Conservation (phyloP, 2,888 invertebrate species). For the Tanaodytes sp. region DNA sequence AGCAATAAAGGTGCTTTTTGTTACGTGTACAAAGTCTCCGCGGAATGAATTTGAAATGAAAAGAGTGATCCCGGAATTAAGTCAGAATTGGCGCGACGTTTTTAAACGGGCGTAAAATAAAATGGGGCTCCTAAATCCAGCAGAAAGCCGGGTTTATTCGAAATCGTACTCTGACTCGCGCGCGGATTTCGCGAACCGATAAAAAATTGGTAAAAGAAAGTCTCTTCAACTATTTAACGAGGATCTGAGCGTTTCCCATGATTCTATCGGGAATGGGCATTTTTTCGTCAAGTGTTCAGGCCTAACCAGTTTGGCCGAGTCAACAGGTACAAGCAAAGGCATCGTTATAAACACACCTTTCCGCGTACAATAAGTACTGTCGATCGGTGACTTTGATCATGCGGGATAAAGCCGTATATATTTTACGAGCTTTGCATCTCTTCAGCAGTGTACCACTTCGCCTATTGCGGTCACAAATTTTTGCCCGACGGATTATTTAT, state of each 20-base stretch:
- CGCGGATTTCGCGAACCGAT: too few species aligned
- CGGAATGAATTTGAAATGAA: too few species aligned
- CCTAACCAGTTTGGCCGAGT: slow-evolving; percentile 42
- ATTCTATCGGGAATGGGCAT: slow-evolving; percentile 32
- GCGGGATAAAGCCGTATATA: slow-evolving; percentile 46
- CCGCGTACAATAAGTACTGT: slow-evolving; percentile 42
- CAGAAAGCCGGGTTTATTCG: slow-evolving; percentile 9
- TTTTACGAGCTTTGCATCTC: slow-evolving; percentile 43
- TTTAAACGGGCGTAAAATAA: slow-evolving; percentile 11
- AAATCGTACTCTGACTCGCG: slow-evolving; percentile 5
- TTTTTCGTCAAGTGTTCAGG: slow-evolving; percentile 30
- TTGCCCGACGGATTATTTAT: slow-evolving; percentile 39
- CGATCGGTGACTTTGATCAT: slow-evolving; percentile 49
- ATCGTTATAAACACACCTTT: slow-evolving; percentile 48
- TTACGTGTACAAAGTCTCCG: too few species aligned
- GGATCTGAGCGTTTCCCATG: slow-evolving; percentile 23
- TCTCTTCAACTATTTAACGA: slow-evolving; percentile 33
- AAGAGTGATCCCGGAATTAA: too few species aligned
- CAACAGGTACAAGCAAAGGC: slow-evolving; percentile 30
- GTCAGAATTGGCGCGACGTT: background rate
- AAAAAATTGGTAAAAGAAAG: too few species aligned
- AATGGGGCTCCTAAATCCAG: background rate
- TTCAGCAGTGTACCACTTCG: slow-evolving; percentile 19
- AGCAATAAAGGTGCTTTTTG: too few species aligned
- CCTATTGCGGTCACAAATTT: slow-evolving; percentile 25